A percentile compares a stretch with the other conserved stretches of the same genome.
Conservation (phyloP, 2,113 vertebrate genomes). For the Colius striatus region DNA sequence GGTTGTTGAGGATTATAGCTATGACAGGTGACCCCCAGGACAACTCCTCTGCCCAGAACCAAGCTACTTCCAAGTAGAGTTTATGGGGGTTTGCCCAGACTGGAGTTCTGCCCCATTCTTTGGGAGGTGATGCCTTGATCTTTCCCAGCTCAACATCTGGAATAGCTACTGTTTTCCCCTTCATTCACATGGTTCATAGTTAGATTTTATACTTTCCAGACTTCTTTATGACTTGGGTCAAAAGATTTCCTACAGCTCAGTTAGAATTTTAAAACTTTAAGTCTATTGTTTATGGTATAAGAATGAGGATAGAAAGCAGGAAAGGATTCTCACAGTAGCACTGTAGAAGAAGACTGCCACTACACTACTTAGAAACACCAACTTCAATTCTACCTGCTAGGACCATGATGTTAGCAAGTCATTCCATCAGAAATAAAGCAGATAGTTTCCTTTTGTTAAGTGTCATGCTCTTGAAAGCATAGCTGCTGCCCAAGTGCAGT, state of each 20-base stretch:
- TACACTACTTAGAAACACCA: background rate
- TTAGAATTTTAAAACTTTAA: background rate
- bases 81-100: background rate
- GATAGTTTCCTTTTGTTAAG: background rate
- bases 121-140: background rate
- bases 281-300: background rate
- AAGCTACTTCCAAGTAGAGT: background rate
- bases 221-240: background rate
- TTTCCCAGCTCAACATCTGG: background rate
- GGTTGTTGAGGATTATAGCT: background rate
- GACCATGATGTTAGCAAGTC: background rate
- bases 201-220: background rate
- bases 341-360: background rate
- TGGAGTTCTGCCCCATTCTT: background rate
- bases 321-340: accelerated
- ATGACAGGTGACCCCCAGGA: background rate
- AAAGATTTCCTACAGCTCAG: background rate
- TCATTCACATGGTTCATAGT: background rate
- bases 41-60: background rate
- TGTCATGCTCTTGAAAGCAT: background rate
- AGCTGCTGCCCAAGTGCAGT: background rate
- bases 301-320: background rate
- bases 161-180: background rate
- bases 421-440: background rate
- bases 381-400: background rate